Base-by-base conservation (phyloP, 2,797 vertebrate genomes). In the Setipinna tenuifilis region DNA sequence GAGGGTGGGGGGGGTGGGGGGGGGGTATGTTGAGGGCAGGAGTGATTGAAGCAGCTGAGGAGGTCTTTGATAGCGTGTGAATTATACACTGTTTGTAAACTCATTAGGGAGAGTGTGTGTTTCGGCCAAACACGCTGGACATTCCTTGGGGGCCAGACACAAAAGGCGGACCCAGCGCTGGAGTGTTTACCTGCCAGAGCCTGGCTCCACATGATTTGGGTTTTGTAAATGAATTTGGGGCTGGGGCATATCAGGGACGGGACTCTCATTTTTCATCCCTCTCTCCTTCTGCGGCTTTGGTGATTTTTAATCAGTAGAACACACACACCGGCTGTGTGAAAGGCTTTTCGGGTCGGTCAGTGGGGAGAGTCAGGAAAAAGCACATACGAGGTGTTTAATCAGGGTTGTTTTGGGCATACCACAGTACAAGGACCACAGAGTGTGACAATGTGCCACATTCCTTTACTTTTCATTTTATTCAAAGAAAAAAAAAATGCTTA, bases 21-120 rank as follows among this genome's bases (percentile, higher is more conserved):
- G 31, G 31, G 35, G 5, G 6, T 12, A 17, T 19, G 71, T 44
- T 6, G 71, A 21, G 71, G 31, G 71, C 65, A 4, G 7, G 71
- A 31, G 6, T 35, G 71, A 78, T 78, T 78, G 71, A 78, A 44
- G 71, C 31, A 78, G 71, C 71, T 78, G 35, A 23, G 89, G 85
- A 78, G 87, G 88, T 87, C 92, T 94, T 95, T 94, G 92, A 94
- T 93, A 91, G 88, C 91, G 92, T 94, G 94, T 94, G 90, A 93
- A 92, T 92, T 87, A 87, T 86, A 89, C 87, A 90, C 88, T 92
- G 90, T 94, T 94, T 93, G 92, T 93, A 90, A 85, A 90, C 92
- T 90, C 90, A 92, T 93, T 88, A 89, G 90, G 88, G 87, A 91
- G 91, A 91, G 90, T 91, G 92, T 93, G 92, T 92, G 92, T 92